phyloP scores from a whole-genome alignment of 2,113 vertebrate species.

The Colistium nudipinnis region DNA sequence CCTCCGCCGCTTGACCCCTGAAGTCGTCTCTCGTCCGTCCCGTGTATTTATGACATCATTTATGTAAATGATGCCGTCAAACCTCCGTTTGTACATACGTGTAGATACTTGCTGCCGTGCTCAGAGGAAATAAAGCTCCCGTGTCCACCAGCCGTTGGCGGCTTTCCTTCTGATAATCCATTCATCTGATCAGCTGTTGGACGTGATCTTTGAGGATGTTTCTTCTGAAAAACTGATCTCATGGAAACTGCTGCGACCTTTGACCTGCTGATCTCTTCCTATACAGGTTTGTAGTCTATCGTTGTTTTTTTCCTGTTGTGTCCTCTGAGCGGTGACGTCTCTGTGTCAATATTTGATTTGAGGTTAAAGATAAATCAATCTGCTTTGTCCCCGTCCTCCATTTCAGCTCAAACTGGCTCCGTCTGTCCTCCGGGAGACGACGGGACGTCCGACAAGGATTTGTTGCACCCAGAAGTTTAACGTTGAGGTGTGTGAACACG shows the following conservation, averaged over 20 bases:
- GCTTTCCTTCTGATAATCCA: too few species aligned
- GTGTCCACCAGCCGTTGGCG: too few species aligned
- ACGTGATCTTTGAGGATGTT: too few species aligned
- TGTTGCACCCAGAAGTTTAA: too few species aligned
- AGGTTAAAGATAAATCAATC: conserved; percentile 46
- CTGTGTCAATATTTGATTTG: conserved; percentile 70
- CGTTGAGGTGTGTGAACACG: too few species aligned
- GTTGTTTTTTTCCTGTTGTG: not conserved
- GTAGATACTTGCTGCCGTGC: conserved; percentile 63
- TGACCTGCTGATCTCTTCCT: conserved; percentile 1
- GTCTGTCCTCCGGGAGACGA: not conserved
- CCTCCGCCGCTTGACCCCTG: not conserved
- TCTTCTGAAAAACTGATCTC: too few species aligned
- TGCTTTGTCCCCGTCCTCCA: conserved; percentile 7
- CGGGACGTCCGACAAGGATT: not conserved
- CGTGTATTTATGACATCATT: conserved; percentile 70
- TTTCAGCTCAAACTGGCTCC: not conserved
- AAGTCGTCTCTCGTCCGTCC: not conserved
- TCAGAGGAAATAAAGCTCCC: conserved; percentile 44
- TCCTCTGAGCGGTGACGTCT: conserved; percentile 11
- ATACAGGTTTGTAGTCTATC: not conserved
- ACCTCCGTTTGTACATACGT: conserved; percentile 57
- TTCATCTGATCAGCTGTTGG: too few species aligned
- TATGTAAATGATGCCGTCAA: conserved; percentile 44
- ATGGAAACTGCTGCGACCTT: not conserved